These are phyloP conservation scores for Heliconius hortense DNA, from an alignment of 2,888 invertebrate genomes.

Conservation along the genomic window DNA sequence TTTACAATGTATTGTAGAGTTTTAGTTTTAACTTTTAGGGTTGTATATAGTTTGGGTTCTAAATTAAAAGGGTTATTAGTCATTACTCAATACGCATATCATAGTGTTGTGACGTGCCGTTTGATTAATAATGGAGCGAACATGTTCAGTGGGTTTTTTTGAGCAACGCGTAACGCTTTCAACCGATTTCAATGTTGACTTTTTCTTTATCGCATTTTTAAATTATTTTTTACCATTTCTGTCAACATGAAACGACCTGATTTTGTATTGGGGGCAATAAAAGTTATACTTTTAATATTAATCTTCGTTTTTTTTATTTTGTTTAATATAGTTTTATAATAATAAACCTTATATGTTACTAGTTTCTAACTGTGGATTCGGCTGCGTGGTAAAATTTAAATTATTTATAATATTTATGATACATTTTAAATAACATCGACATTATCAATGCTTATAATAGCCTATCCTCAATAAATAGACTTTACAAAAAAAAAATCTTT, in stretches of 20 bases:
- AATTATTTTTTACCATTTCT: constrained; percentile 39
- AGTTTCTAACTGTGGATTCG: too few relatives aligned
- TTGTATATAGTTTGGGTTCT: constrained; percentile 44
- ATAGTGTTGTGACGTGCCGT: constrained; percentile 78
- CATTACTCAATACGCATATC: constrained; percentile 77
- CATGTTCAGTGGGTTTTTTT: constrained; percentile 67
- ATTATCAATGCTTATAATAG: too few relatives aligned
- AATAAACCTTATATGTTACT: not conserved
- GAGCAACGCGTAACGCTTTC: constrained; percentile 69
- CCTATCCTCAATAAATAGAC: too few relatives aligned
- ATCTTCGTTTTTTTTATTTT: not conserved
- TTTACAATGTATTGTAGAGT: not conserved
- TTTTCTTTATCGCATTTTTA: constrained; percentile 40
- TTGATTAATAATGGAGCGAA: constrained; percentile 79
- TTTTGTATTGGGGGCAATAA: constrained; percentile 25
- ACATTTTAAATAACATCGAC: too few relatives aligned
- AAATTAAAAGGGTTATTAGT: constrained; percentile 62
- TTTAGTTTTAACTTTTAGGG: accelerated
- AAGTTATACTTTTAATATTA: constrained; percentile 1
- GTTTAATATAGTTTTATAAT: not conserved
- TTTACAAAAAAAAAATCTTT: too few relatives aligned
- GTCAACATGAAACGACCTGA: constrained; percentile 35
- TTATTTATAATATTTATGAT: too few relatives aligned
- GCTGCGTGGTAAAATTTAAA: too few relatives aligned
- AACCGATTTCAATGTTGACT: constrained; percentile 43